phyloP scores from a whole-genome alignment of 1,140 invertebrate genomes.

The Octopus sinensis region DNA sequence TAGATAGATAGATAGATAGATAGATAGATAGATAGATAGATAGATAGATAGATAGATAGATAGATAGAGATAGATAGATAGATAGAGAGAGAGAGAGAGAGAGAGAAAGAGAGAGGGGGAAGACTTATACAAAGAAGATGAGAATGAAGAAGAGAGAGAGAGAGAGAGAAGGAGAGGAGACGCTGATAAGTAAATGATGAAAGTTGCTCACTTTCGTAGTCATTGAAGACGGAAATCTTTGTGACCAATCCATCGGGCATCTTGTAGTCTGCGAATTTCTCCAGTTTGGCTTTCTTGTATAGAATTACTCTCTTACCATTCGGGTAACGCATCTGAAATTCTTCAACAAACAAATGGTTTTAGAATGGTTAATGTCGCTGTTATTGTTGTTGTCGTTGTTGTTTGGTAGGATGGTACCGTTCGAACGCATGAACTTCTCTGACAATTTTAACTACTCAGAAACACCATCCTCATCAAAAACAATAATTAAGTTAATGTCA shows the following conservation, averaged over 20 bases:
- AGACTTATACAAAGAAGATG: not conserved
- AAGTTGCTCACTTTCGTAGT: slow-evolving; percentile 64
- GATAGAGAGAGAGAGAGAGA: not conserved
- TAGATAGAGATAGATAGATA: not conserved
- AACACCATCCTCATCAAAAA: not conserved
- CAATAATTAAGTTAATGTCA: no score
- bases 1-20: not conserved
- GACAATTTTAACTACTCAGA: not conserved
- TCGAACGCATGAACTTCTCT: not conserved
- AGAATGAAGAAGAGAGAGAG: not conserved
- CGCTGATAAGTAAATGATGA: not conserved
- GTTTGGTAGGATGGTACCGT: not conserved
- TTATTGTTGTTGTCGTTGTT: not conserved
- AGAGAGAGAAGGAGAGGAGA: not conserved
- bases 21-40: not conserved
- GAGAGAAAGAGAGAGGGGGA: not conserved
- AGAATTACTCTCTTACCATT: slow-evolving; percentile 68
- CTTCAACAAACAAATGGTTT: slow-evolving; percentile 56
- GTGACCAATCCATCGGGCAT: slow-evolving; percentile 70
- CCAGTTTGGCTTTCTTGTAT: slow-evolving; percentile 74
- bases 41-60: not conserved
- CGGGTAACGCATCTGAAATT: slow-evolving; percentile 73
- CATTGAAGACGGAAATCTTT: slow-evolving; percentile 68
- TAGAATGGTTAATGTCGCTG: not conserved
- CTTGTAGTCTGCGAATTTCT: slow-evolving; percentile 75